Conservation (phyloP, 2,113 vertebrate species). For the Bubo blakistoni region DNA sequence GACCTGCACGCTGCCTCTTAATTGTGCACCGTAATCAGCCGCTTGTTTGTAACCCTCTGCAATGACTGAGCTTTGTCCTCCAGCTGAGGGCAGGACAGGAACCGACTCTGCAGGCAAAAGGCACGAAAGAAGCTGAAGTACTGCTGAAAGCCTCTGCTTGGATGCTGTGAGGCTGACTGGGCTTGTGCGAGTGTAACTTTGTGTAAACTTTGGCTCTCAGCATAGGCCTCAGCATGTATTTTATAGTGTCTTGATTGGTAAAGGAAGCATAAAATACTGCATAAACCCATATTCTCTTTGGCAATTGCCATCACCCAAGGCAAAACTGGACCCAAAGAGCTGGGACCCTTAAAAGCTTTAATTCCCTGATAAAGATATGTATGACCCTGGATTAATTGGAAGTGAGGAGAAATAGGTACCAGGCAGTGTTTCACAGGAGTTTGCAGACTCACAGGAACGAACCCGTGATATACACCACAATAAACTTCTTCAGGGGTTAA, state of each 20-base stretch:
- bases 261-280: background rate
- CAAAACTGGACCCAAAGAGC: background rate
- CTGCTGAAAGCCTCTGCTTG: background rate
- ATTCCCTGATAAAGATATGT: background rate
- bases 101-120: background rate
- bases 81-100: background rate
- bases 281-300: background rate
- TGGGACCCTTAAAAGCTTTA: background rate
- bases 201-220: background rate
- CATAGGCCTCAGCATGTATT: background rate
- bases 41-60: background rate
- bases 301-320: background rate
- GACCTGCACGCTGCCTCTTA: background rate
- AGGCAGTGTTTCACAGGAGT: background rate
- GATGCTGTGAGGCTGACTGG: background rate
- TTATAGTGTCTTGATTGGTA: background rate
- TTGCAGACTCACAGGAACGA: background rate
- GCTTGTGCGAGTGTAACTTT: background rate
- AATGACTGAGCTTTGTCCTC: slow-evolving; percentile 48
- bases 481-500: background rate
- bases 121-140: background rate
- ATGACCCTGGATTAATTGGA: background rate
- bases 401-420: background rate
- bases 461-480: background rate
- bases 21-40: slow-evolving; percentile 20